Base-by-base conservation (phyloP, 2,888 invertebrate genomes). In the Scaptomyza parva region DNA sequence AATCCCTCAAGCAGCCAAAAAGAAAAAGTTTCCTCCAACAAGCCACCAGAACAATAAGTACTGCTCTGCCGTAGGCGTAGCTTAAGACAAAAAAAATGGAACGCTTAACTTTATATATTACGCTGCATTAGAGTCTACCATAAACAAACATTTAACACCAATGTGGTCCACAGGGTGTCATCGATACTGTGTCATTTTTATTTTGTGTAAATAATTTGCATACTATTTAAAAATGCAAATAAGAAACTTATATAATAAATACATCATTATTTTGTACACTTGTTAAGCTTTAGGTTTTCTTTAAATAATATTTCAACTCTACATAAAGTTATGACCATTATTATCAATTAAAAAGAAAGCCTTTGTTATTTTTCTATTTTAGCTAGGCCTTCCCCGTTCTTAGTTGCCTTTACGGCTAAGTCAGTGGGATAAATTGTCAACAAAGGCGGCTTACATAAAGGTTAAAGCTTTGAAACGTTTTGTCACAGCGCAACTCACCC, bases 111-210 rank as follows among this genome's bases (percentile, higher is more conserved):
- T 66, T 63, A 67, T 71, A 71, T 57, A 66, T 55, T 59, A 54
- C 30, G 41, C 41, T 41, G 45, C 44, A 63, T 78, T 74, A 58
- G 65, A 55, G 44, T 7, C 53, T 24, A 68, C 14, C 62, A 58
- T 35, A 55, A 83, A 69, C 67, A 70, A 86, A 70, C 53, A 57
- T 61, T 84, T 86, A 86, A 86, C 65, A 51, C 61, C 37, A 37
- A 71, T 43, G 50, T n/a, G 37, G 40, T 43, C 44, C 40, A 11
- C 40, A 45, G n/a, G 40, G 52, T 37, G 14, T 4, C n/a, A 9
- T 24, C n/a, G 14, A 17, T 11, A 7, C 17, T 17, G 7, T n/a
- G n/a, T n/a, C 2, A 35, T 35, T 0, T 26, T 8, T 14, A 18
- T n/a, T 9, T 30, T 14, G 28, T 18, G 18, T 47, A 18, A 18